These are phyloP conservation scores for Parthenolecanium corni DNA, from an alignment of 2,888 invertebrate genomes.

Conservation along the genomic window DNA sequence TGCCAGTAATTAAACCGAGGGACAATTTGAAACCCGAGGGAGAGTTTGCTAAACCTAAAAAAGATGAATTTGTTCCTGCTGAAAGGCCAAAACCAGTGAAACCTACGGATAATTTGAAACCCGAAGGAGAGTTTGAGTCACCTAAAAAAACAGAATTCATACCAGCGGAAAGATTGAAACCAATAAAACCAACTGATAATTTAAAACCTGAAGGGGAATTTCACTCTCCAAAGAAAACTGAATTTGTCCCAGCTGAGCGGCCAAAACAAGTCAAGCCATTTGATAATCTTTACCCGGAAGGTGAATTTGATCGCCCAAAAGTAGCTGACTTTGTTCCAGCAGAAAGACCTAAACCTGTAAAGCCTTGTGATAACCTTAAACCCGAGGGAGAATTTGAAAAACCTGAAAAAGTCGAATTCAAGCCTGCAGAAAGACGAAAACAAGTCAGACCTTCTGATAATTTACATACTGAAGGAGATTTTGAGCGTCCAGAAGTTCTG, in stretches of 20 bases:
- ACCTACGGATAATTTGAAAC: constrained; percentile 42
- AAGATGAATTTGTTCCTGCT: constrained; percentile 38
- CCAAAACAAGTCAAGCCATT: constrained; percentile 38
- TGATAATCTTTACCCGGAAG: constrained; percentile 45
- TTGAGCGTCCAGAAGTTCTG: constrained; percentile 37
- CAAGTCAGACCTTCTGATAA: constrained; percentile 38
- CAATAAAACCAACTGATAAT: constrained; percentile 46
- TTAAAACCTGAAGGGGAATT: constrained; percentile 41
- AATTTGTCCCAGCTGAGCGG: constrained; percentile 35
- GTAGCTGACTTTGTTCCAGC: constrained; percentile 43
- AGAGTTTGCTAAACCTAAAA: constrained; percentile 37
- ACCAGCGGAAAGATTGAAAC: constrained; percentile 44
- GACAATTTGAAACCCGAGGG: constrained; percentile 48
- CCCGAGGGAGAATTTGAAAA: constrained; percentile 43
- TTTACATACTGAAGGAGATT: constrained; percentile 40
- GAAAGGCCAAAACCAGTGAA: constrained; percentile 40
- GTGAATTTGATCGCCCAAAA: constrained; percentile 40
- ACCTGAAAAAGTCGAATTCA: constrained; percentile 38
- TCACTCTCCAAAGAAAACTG: constrained; percentile 36
- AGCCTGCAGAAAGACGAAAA: constrained; percentile 42
- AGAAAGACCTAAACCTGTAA: constrained; percentile 42
- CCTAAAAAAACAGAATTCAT: constrained; percentile 40
- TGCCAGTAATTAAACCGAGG: constrained; percentile 35
- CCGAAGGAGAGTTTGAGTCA: constrained; percentile 38
- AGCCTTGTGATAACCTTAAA: constrained; percentile 46